Evolutionary conservation across 2,888 invertebrate genomes (phyloP), one percentile per base, ranked within the genome.

Genomic region (Athalia cordata): DNA sequence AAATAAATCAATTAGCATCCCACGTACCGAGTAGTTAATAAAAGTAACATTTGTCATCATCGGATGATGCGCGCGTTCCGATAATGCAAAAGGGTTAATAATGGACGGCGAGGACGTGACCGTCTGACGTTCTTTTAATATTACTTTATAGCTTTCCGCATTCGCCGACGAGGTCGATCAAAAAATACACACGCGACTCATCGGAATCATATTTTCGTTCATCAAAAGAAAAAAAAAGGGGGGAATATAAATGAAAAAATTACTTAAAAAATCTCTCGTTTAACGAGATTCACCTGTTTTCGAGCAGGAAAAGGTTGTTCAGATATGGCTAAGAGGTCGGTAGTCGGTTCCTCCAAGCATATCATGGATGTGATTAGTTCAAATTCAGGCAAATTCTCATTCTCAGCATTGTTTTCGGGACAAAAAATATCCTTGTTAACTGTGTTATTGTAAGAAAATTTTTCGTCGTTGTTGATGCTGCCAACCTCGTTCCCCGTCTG

Each of bases 401-500:
- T 43, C 3, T 75, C 13, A 57, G 57, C 0, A 13, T 59, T 72
- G n/a, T 13, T 57, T 9, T 72, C 72, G 52, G 7, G 13, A 13
- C 13, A 49, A 7, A 3, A 72, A 59, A 59, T 49, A 9, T 75
- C 75, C 49, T 49, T 75, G 75, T 75, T 75, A 75, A 62, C 29
- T 52, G 43, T 62, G 62, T 75, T 75, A 75, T 75, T 75, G 75
- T 64, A 64, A n/a, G 43, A 52, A 62, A 75, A 50, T 50, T 62
- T 62, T 11, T 75, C 77, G 45, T 82, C 84, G 83, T 86, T 85
- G 87, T 84, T 86, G 84, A 85, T 87, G 80, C 83, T 86, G 79
- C 81, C 82, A 66, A 78, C 78, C 78, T 78, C 78, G 82, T 85
- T 66, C 50, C 83, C 85, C 57, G 90, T 88, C 80, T 87, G 87